Evolutionary conservation across 2,888 invertebrate species (phyloP).

Genomic region (Incurvaria masculella): DNA sequence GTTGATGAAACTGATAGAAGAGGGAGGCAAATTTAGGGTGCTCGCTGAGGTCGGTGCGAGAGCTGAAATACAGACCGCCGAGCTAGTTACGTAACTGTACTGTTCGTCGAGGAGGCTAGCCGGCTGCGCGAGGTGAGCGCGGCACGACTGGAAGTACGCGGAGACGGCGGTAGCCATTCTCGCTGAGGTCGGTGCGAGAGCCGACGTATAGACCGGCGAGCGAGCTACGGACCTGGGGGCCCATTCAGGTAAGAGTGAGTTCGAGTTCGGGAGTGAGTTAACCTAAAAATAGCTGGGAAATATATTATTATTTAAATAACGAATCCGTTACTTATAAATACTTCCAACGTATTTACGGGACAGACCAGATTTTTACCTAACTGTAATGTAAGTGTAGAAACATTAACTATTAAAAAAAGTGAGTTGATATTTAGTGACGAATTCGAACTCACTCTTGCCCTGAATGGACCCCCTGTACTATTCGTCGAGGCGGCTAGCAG

Average conservation of each 20-base stretch:
- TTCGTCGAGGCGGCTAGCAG: slow-evolving; percentile 35
- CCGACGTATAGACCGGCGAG: not conserved
- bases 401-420: no score
- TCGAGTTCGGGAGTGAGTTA: no score
- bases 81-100: slow-evolving; percentile 1
- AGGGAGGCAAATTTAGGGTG: not conserved
- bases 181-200: slow-evolving; percentile 6
- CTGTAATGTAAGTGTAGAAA: no score
- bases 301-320: no score
- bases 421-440: no score
- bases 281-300: no score
- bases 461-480: no score
- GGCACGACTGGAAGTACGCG: slow-evolving; percentile 3
- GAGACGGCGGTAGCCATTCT: slow-evolving; percentile 4
- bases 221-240: not conserved
- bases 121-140: slow-evolving; percentile 6
- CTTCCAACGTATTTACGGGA: no score
- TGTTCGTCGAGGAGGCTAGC: slow-evolving; percentile 32
- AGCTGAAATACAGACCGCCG: not conserved
- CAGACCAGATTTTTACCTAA: no score
- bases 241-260: no score
- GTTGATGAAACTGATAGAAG: not conserved
- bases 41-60: slow-evolving; percentile 6
- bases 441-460: no score
- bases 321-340: no score